Base-by-base conservation (phyloP, 2,888 invertebrate genomes). In the Chrysolina americana region DNA sequence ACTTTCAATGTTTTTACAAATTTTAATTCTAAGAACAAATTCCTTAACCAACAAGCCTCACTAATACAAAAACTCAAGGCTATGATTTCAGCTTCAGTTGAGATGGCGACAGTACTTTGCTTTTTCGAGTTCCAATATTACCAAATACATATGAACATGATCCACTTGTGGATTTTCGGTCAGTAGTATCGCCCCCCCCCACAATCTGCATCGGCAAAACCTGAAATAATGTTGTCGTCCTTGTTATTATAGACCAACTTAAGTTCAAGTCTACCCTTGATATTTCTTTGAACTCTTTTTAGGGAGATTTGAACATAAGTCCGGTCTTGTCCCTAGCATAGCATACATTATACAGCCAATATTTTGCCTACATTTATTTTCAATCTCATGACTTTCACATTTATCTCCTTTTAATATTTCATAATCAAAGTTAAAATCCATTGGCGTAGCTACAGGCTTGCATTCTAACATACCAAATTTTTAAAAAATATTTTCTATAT, bases 91-190 rank as follows among this genome's bases (percentile, higher is more conserved):
- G 72, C 72, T 44, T 77, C 77, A 13, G 77, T 79, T 19, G 76
- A 76, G 17, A 77, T 64, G n/a, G 76, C 50, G 21, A 71, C 47
- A 72, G 68, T 71, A 21, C 65, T 75, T 72, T 78, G 69, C 64
- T 77, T 77, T 56, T 50, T 64, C 44, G 74, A 72, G 21, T 41
- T 48, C 75, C 77, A 80, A 89, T 90, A 89, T 69, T 77, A 8
- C 70, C 77, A 73, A 65, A 77, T 11, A 70, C 50, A 70, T 73
- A 50, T 41, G 75, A 19, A 13, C 69, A 13, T 64, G 21, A 86
- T 88, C n/a, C 80, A 89, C 48, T 90, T 90, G 80, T 87, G 91
- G 79, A 89, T 91, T 86, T 89, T 65, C 72, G 44, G n/a, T 72
- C 71, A n/a, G 41, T 21, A 70, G 56, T 15, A 66, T 76, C 74